Conservation (phyloP, 2,113 vertebrate species). For the Nerophis ophidion region DNA sequence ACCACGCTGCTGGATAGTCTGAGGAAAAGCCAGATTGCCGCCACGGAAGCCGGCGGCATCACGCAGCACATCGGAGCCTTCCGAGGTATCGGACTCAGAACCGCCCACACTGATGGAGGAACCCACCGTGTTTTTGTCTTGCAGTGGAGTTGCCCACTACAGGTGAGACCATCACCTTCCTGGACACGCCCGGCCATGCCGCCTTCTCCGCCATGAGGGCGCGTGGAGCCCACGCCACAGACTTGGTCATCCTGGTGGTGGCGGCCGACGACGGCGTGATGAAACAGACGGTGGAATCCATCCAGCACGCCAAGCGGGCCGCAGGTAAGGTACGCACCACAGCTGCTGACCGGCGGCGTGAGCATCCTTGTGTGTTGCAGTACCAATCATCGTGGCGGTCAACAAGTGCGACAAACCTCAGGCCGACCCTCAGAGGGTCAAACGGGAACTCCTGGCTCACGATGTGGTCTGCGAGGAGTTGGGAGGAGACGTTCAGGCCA, state of each 20-base stretch:
- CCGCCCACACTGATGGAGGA: too few relatives aligned
- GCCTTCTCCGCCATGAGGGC: slow-evolving; percentile 93
- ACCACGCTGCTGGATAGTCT: slow-evolving; percentile 91
- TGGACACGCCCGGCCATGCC: slow-evolving; percentile 95
- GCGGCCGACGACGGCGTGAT: slow-evolving; percentile 97
- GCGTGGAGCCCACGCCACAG: slow-evolving; percentile 84
- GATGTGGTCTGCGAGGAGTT: slow-evolving; percentile 89
- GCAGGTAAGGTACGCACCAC: slow-evolving; percentile 78
- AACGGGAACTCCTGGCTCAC: slow-evolving; percentile 80
- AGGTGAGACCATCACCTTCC: slow-evolving; percentile 93
- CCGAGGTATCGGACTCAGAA: slow-evolving; percentile 19
- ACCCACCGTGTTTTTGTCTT: background rate
- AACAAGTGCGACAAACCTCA: slow-evolving; percentile 93
- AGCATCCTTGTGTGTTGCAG: slow-evolving; percentile 50
- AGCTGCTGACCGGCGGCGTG: background rate
- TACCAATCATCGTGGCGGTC: slow-evolving; percentile 88
- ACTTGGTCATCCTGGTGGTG: slow-evolving; percentile 89
- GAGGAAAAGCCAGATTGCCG: slow-evolving; percentile 82
- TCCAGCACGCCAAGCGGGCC: slow-evolving; percentile 82
- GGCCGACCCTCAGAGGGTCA: slow-evolving; percentile 81
- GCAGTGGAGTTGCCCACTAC: slow-evolving; percentile 85
- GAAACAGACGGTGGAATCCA: slow-evolving; percentile 91
- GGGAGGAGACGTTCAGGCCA: slow-evolving; percentile 89
- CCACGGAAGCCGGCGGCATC: slow-evolving; percentile 71
- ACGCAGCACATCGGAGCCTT: slow-evolving; percentile 67